phyloP scores from a whole-genome alignment of 2,797 vertebrate genomes.

The Dendrocincla tyrannina region DNA sequence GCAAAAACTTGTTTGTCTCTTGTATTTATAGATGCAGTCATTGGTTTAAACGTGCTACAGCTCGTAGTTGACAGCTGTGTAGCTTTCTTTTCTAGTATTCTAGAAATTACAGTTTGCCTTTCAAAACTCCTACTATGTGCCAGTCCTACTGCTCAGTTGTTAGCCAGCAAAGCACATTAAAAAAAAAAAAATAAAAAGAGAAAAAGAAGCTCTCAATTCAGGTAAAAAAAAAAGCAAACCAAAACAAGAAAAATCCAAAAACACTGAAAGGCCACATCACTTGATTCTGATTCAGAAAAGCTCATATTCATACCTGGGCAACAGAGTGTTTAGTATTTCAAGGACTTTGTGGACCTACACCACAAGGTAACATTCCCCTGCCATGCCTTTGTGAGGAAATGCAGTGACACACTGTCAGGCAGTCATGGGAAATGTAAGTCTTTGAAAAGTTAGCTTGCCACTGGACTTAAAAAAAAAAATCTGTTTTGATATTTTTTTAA shows the following conservation, averaged over 20 bases:
- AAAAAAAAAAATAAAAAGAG: neutral
- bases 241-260: neutral
- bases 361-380: neutral
- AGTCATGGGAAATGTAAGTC: rapidly evolving
- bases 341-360: neutral
- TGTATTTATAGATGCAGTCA: neutral
- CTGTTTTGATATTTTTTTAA: neutral
- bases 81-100: neutral
- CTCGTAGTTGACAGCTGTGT: neutral
- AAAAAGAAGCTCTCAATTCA: neutral
- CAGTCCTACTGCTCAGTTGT: neutral
- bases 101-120: conserved; percentile 10
- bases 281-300: neutral
- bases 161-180: neutral
- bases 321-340: neutral
- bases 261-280: neutral
- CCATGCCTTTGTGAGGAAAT: rapidly evolving
- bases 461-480: neutral
- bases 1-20: neutral
- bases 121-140: neutral
- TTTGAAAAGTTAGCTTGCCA: neutral
- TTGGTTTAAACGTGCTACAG: neutral
- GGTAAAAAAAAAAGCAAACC: neutral
- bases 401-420: neutral
- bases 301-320: neutral